Base-by-base conservation (phyloP, 2,888 invertebrate genomes). In the Calameuta pallipes region DNA sequence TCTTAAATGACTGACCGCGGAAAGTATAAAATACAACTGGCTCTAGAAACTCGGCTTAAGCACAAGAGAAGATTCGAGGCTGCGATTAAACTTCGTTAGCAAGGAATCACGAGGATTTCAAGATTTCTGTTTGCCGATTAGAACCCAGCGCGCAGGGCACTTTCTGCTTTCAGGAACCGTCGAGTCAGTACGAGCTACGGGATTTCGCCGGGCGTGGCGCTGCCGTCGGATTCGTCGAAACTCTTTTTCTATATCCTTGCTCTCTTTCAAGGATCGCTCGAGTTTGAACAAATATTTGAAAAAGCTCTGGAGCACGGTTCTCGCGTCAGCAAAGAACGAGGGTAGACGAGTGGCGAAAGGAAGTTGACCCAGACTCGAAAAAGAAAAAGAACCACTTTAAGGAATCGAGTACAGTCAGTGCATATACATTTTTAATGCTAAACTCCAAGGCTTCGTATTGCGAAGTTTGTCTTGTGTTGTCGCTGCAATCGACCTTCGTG, bases 61-160 rank as follows among this genome's bases (percentile, higher is more conserved):
- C 31, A 1, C 34, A 15, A 71, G 15, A 34, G 71, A 69, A 37
- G 75, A 77, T 77, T 77, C 69, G 69, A 77, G 74, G 73, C 11
- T 15, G 56, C 36, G 69, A 79, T 79, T 79, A 79, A 75, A 79
- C 77, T 77, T 79, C 69, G 75, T 79, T 79, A 75, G 75, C 69
- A 23, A 13, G 41, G 36, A 71, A 34, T 34, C 13, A 31, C 71
- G 56, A 23, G 23, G 23, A 56, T 23, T 56, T 56, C 23, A 23
- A 56, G 56, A 56, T 56, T 56, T 56, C 56, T 79, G 75, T 78
- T 80, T 79, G 76, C 79, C 76, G 78, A 81, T 81, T 81, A 79
- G 75, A 71, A 71, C 35, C 74, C 37, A 35, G 75, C 31, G 73
- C 23, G 70, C 34, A 79, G 68, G 68, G 74, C 75, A 75, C 71